Evolutionary conservation across 2,888 invertebrate species (phyloP), one percentile per base, ranked within the genome.

Genomic region (Phaonia tiefii): DNA sequence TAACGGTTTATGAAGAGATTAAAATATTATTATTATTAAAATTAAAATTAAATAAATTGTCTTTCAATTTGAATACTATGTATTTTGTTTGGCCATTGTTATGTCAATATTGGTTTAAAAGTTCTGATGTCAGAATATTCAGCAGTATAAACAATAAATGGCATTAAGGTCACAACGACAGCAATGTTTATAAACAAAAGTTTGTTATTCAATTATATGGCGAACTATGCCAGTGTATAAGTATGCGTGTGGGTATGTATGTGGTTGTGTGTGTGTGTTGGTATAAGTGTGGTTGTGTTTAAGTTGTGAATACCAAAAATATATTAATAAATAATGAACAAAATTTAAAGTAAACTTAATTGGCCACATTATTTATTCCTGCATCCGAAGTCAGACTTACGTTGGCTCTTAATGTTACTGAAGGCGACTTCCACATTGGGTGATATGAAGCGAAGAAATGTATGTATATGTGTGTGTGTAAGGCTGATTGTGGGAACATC

Each of bases 381-480:
- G 3, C 60, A 39, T 8, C 31, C 4, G 31, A 17, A 17, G 39
- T 31, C 60, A 25, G 13, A 20, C n/a, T 54, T 54, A 22, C 25
- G 39, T 60, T 60, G 60, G 60, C 37, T 17, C 39, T 60, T 37
- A 15, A 60, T 60, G 60, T 60, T 60, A 60, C 37, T 60, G 60
- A 60, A 60, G 60, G 11, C 39, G 60, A 17, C 60, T n/a, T n/a
- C n/a, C n/a, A n/a, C n/a, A n/a, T 20, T 22, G 22, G 20, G 31
- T 51, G 51, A 1, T 51, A 10, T 1, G 2, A 11, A n/a, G 44
- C 44, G 11, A 8, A 44, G n/a, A n/a, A 25, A 20, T 5, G 49
- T 49, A 17, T 20, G 49, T 17, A 10, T 46, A 20, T 10, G 20
- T 49, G 20, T 25, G 10, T 22, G 54, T 54, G 7, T 2, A 54